These are phyloP conservation scores for Hipparchia sbordonii DNA, from an alignment of 2,888 invertebrate species.

Conservation along the genomic window DNA sequence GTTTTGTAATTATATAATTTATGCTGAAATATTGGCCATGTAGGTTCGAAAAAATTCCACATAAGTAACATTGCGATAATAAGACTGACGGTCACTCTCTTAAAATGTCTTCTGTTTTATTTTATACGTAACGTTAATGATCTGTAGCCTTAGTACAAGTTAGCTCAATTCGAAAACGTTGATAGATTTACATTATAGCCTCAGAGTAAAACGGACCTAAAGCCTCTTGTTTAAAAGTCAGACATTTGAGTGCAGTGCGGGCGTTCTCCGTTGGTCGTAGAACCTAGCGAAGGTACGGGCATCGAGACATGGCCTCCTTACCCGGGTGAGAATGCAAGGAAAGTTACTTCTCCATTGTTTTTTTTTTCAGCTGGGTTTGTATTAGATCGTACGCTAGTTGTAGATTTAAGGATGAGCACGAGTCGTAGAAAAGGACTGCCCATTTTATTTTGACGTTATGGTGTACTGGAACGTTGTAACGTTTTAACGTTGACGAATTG, in stretches of 20 bases:
- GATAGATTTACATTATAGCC: too few relatives aligned
- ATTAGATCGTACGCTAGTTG: not conserved
- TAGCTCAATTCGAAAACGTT: not conserved
- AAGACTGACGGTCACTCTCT: slow-evolving; percentile 48
- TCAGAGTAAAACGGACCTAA: not conserved
- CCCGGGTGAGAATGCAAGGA: too few relatives aligned
- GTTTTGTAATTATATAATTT: slow-evolving; percentile 69
- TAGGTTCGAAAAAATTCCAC: slow-evolving; percentile 35
- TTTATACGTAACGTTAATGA: slow-evolving; percentile 31
- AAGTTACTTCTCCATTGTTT: too few relatives aligned
- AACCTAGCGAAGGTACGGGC: too few relatives aligned
- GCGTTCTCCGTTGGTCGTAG: too few relatives aligned
- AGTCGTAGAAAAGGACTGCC: not conserved
- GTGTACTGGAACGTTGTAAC: not conserved
- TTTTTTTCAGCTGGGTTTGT: too few relatives aligned
- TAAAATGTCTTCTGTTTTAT: slow-evolving; percentile 33
- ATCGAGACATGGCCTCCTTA: too few relatives aligned
- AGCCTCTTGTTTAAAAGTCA: not conserved
- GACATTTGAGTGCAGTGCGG: too few relatives aligned
- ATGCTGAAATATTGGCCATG: slow-evolving; percentile 74
- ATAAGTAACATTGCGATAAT: slow-evolving; percentile 34
- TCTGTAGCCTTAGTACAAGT: not conserved
- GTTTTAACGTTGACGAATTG: not conserved
- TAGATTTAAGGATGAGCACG: not conserved
- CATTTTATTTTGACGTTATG: not conserved